Percentiles rank a stretch among this genome's conserved stretches.
phyloP scores from a whole-genome alignment of 23 tunicate species.

The Pegea sp. region DNA sequence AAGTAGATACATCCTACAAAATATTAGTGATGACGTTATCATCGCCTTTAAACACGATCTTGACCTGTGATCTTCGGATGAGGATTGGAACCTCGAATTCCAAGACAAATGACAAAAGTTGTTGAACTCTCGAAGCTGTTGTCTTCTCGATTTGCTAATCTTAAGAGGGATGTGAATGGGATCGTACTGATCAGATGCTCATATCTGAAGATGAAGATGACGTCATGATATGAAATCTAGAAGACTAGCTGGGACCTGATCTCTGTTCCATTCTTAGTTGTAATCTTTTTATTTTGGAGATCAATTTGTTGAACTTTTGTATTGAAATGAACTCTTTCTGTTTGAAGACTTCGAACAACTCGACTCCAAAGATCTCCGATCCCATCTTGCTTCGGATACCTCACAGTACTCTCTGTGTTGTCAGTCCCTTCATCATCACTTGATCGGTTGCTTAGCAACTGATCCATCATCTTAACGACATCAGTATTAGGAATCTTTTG shows the following conservation, averaged over 20 bases:
- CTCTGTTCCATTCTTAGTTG: constrained; percentile 64
- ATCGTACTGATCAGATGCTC: constrained; percentile 57
- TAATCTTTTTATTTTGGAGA: constrained; percentile 41
- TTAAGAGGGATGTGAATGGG: constrained; percentile 61
- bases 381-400: constrained; percentile 76
- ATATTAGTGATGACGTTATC: background rate
- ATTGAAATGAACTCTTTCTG: constrained; percentile 51
- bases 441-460: constrained; percentile 29
- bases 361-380: constrained; percentile 57
- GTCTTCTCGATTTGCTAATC: constrained; percentile 35
- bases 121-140: constrained; percentile 28
- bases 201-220: constrained; percentile 17
- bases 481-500: constrained; percentile 44
- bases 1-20: constrained; percentile 74
- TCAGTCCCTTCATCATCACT: constrained; percentile 41
- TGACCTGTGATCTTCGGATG: constrained; percentile 41
- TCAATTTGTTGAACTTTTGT: constrained; percentile 59
- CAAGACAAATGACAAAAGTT: constrained; percentile 73
- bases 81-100: constrained; percentile 50
- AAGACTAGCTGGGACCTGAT: no score
- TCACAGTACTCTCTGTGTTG: background rate
- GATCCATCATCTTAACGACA: constrained; percentile 26
- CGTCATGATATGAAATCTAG: no score
- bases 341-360: constrained; percentile 33
- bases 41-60: background rate